A percentile compares a stretch with the other conserved stretches of the same genome.
These are phyloP conservation scores for Lepilemur septentrionalis DNA, from an alignment of 2,797 vertebrate species.

Conservation along the genomic window DNA sequence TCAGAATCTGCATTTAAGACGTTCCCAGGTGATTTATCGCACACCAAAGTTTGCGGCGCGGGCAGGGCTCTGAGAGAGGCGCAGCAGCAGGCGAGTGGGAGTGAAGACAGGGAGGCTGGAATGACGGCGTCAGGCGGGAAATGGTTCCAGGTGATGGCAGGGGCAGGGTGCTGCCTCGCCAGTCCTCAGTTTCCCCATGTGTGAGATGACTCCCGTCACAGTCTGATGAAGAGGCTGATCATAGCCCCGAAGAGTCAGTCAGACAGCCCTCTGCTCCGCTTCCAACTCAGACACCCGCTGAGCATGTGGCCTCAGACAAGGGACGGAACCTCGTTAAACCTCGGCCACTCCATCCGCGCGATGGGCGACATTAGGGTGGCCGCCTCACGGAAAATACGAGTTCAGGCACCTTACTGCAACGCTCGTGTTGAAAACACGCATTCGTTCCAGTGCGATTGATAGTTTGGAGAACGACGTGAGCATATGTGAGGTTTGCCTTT, in stretches of 20 bases:
- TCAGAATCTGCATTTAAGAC: background rate
- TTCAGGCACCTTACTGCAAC: background rate
- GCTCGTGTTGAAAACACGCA: background rate
- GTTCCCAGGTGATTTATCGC: fast-evolving
- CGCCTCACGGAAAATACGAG: background rate
- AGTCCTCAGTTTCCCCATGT: background rate
- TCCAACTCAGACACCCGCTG: background rate
- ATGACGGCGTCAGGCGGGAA: background rate
- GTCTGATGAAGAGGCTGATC: background rate
- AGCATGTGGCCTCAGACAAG: background rate
- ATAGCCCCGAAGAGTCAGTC: background rate
- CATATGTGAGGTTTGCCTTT: background rate
- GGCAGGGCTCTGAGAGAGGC: no score
- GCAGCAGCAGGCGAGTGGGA: no score
- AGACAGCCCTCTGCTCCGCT: background rate
- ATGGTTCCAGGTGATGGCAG: no score
- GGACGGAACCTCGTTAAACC: background rate
- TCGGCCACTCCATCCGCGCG: background rate
- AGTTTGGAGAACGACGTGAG: fast-evolving
- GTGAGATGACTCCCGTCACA: no score
- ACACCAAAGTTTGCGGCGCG: fast-evolving
- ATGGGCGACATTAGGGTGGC: fast-evolving
- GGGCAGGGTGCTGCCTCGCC: background rate
- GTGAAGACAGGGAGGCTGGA: background rate
- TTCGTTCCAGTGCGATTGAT: background rate